These are phyloP conservation scores for Mormyrus proboscirostris DNA, from an alignment of 2,797 vertebrate genomes.

Conservation along the genomic window DNA sequence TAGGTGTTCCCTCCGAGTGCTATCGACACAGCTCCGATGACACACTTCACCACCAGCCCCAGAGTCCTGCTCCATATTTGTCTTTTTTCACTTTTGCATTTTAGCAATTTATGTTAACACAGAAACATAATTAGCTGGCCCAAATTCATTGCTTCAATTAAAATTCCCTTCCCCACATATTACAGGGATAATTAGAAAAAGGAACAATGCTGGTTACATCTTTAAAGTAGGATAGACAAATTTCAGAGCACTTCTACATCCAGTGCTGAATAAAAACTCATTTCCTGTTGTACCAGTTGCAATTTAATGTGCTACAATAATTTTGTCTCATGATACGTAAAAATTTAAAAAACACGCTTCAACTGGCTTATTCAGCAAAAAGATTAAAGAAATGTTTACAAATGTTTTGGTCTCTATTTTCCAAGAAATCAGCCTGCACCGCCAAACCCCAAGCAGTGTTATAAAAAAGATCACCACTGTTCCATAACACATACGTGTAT, in stretches of 20 bases:
- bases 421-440: not conserved
- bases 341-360: not conserved
- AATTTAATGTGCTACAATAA: not conserved
- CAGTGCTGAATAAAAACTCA: not conserved
- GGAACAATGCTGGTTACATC: not conserved
- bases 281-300: not conserved
- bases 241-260: not conserved
- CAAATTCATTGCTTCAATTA: slow-evolving; percentile 74
- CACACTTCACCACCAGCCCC: slow-evolving; percentile 4
- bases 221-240: slow-evolving; percentile 9
- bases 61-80: slow-evolving; percentile 14
- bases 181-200: slow-evolving; percentile 59
- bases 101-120: slow-evolving; percentile 29
- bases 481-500: not conserved
- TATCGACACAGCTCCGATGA: not conserved
- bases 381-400: not conserved
- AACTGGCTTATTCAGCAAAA: not conserved
- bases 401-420: not conserved
- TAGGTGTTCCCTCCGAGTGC: not conserved
- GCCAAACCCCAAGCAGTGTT: not conserved
- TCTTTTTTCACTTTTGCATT: slow-evolving; percentile 11
- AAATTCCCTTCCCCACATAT: slow-evolving; percentile 59
- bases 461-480: not conserved
- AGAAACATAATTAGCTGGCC: slow-evolving; percentile 77
- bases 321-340: not conserved